A percentile compares a stretch with the other conserved stretches of the same genome.
Conservation (phyloP, 2,797 vertebrate species). For the Ctenosaura bakeri region DNA sequence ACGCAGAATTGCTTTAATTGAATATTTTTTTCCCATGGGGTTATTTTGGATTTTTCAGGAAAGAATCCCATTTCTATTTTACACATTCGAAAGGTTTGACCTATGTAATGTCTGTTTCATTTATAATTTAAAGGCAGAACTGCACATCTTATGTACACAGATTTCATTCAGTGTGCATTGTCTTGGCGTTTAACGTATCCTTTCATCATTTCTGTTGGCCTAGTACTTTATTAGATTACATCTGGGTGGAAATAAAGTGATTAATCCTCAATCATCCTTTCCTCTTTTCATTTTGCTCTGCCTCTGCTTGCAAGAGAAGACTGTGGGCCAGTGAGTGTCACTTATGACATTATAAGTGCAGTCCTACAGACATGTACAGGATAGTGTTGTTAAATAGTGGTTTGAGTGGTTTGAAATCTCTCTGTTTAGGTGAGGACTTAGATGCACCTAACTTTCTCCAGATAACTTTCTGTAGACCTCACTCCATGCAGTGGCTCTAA, state of each 20-base stretch:
- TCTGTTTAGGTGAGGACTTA: background rate
- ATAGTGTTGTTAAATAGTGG: background rate
- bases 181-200: slow-evolving; percentile 64
- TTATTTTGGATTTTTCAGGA: background rate
- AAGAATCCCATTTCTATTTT: slow-evolving; percentile 7
- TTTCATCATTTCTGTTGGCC: slow-evolving; percentile 68
- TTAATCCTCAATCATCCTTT: slow-evolving; percentile 57
- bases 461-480: too few relatives aligned
- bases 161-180: slow-evolving; percentile 63
- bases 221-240: slow-evolving; percentile 62
- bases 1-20: background rate
- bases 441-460: too few relatives aligned
- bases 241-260: slow-evolving; percentile 62
- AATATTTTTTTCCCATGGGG: background rate
- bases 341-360: background rate
- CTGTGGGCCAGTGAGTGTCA: background rate
- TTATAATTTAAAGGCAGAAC: slow-evolving; percentile 72
- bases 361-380: background rate
- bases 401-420: slow-evolving; percentile 11
- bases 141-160: slow-evolving; percentile 69
- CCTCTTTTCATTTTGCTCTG: slow-evolving; percentile 55
- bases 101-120: slow-evolving; percentile 53
- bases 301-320: slow-evolving; percentile 47
- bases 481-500: too few relatives aligned
- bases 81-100: background rate